Base-by-base conservation (phyloP, 2,113 vertebrate genomes). In the Sinocyclocheilus anophthalmus region DNA sequence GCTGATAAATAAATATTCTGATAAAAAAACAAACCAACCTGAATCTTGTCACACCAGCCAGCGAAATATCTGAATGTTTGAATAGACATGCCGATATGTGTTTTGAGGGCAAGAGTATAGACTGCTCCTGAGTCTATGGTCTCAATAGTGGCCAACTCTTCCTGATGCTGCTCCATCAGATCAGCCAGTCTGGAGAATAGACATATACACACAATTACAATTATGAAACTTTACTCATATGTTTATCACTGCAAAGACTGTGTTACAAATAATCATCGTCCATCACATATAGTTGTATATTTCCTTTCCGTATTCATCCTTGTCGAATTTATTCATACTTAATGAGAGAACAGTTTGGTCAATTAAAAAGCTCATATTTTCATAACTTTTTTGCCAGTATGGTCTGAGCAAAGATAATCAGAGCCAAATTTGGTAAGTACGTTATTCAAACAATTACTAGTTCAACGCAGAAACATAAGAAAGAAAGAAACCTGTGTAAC, bases 41-140 rank as follows among this genome's bases (percentile, higher is more conserved):
- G 95, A 70, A 96, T 96, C 90, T 96, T 96, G 90, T 96, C 95
- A 81, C 95, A 96, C 95, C 95, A 96, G 78, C 95, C 95, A 0
- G 95, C 95, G 24, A 96, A 96, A 84, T 96, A 96, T 82, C 94
- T 92, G 87, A 96, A 96, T 5, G 95, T 96, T 85, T 96, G 95
- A 85, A 96, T 95, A 85, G 95, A 96, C 95, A 96, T 96, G 83
- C 95, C 95, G 24, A 96, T 92, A 0, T 96, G 95, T 39, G 95
- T 96, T 90, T 96, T 96, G 16, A 96, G 92, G 5, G 95, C 95
- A 89, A 96, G 90, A 16, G 95, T 96, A 91, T 96, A 96, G 59
- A 96, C 95, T 0, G 95, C 95, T 42, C 95, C 95, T 0, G 95
- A 96, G 92, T 96, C 95, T 1, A 96, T 89, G 72, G 94, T 59